Evolutionary conservation across 2,888 invertebrate species (phyloP).

Genomic region (Ecdyonurus torrentis): DNA sequence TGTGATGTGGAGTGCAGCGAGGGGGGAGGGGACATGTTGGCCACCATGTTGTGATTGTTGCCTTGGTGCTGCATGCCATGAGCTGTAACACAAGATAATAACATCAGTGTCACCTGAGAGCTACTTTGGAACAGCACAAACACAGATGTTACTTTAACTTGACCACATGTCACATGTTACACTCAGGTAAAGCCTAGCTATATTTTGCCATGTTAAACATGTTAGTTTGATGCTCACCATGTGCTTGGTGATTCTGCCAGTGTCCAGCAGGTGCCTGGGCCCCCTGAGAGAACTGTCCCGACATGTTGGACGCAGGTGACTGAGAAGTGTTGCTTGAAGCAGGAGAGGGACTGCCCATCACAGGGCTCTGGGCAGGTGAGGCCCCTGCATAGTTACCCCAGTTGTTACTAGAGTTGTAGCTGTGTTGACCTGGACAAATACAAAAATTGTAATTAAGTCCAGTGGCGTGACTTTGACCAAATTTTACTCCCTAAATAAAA

Average conservation of each 20-base stretch:
- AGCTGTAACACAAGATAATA: not conserved
- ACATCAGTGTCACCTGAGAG: too few species aligned
- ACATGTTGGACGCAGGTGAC: not conserved
- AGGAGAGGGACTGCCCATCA: not conserved
- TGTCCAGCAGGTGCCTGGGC: not conserved
- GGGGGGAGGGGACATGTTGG: not conserved
- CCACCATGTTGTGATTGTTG: not conserved
- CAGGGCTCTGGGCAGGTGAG: not conserved
- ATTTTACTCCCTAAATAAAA: too few species aligned
- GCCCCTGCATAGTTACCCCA: not conserved
- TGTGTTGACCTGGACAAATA: not conserved
- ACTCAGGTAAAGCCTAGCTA: not conserved
- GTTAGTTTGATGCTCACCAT: not conserved
- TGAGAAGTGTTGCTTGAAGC: not conserved
- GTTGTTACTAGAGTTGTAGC: not conserved
- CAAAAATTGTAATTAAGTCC: too few species aligned
- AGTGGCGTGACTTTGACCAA: too few species aligned
- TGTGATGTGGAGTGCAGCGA: not conserved
- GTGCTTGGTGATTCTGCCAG: not conserved
- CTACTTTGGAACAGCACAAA: not conserved
- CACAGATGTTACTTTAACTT: too few species aligned
- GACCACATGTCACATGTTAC: too few species aligned
- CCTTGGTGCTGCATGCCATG: not conserved
- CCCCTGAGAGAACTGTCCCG: not conserved
- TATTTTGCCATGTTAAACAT: too few species aligned